A percentile compares a stretch with the other conserved stretches of the same genome.
Conservation (phyloP, 2,888 invertebrate genomes). For the Rhimphoctona megacephalus region DNA sequence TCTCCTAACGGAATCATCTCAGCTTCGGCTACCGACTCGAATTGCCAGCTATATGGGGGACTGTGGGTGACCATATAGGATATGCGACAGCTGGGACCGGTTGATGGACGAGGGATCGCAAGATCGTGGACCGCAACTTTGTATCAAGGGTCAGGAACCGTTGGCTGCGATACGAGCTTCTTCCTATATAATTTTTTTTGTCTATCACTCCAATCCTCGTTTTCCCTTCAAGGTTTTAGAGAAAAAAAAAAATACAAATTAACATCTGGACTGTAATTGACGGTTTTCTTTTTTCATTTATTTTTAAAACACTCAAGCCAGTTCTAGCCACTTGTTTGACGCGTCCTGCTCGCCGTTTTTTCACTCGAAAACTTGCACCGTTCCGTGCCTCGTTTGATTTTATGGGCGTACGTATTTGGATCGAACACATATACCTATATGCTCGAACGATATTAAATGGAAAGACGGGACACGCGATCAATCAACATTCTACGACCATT, state of each 20-base stretch:
- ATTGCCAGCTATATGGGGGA: constrained; percentile 5
- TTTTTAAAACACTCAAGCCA: constrained; percentile 2
- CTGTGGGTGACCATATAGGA: constrained; percentile 55
- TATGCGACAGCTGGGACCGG: constrained; percentile 50
- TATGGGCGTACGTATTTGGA: constrained; percentile 26
- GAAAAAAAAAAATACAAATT: not conserved
- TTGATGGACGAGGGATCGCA: constrained; percentile 24
- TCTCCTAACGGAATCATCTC: constrained; percentile 75
- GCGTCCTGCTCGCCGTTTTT: constrained; percentile 30
- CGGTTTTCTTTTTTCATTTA: constrained; percentile 5
- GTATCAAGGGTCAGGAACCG: constrained; percentile 63
- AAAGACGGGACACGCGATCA: constrained; percentile 32
- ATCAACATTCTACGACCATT: constrained; percentile 57
- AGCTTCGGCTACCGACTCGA: constrained; percentile 7
- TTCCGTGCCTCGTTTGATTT: constrained; percentile 46
- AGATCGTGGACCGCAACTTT: constrained; percentile 45
- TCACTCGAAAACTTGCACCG: constrained; percentile 24
- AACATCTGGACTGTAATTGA: not conserved
- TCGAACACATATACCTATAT: constrained; percentile 6
- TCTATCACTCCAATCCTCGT: not conserved
- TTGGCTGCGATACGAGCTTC: constrained; percentile 7
- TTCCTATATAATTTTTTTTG: not conserved
- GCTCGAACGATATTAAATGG: constrained; percentile 2
- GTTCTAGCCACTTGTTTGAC: constrained; percentile 4
- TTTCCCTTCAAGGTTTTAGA: not conserved